Percentiles rank a stretch among this genome's conserved stretches.
phyloP scores from a whole-genome alignment of 2,113 vertebrate species.

The Caretta caretta region DNA sequence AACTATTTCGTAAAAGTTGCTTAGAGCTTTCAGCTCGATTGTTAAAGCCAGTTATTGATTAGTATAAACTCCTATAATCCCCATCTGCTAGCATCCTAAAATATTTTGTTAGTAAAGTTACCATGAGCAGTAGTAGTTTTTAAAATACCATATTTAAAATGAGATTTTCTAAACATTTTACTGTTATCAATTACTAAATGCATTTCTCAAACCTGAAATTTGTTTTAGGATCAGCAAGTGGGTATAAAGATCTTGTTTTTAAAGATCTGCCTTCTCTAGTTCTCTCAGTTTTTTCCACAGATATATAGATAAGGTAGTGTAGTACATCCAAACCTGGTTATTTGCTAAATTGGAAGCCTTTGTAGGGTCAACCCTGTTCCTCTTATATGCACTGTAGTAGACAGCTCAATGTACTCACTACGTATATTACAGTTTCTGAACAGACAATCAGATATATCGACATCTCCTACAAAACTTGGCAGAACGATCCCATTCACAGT shows the following conservation, averaged over 20 bases:
- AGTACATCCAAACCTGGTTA: background rate
- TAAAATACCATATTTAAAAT: background rate
- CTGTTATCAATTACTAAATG: background rate
- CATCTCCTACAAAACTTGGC: background rate
- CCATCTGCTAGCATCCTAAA: background rate
- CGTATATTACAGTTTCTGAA: slow-evolving; percentile 8
- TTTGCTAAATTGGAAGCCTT: slow-evolving; percentile 55
- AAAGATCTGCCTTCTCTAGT: background rate
- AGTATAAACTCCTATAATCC: background rate
- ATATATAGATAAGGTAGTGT: background rate
- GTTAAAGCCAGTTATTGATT: background rate
- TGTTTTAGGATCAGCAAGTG: background rate
- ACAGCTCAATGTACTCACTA: slow-evolving; percentile 16
- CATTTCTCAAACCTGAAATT: slow-evolving; percentile 8
- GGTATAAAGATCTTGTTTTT: background rate
- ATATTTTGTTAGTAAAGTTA: background rate
- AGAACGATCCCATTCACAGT: slow-evolving; percentile 9
- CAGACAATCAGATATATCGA: background rate
- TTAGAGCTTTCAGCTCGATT: background rate
- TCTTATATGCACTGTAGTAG: background rate
- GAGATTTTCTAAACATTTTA: background rate
- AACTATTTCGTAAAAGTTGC: background rate
- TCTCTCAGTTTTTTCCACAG: background rate
- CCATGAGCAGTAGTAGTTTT: background rate
- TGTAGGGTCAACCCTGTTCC: background rate